Percentiles rank a stretch among this genome's conserved stretches.
These are phyloP conservation scores for Periophthalmus modestus DNA, from an alignment of 2,113 vertebrate species.

Conservation along the genomic window DNA sequence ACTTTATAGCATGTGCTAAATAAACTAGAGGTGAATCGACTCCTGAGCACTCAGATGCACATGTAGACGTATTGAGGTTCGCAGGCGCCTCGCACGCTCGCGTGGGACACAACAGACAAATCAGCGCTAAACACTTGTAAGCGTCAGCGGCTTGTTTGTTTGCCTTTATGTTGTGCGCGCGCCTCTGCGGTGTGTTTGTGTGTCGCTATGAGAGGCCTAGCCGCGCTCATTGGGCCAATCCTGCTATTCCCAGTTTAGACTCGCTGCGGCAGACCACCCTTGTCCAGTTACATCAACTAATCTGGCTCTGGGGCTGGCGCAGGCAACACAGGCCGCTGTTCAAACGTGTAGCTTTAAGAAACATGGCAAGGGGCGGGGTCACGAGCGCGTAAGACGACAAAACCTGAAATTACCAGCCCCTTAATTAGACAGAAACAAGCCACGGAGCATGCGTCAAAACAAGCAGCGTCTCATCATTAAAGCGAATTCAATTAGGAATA, in stretches of 20 bases:
- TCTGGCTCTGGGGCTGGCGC: conserved; percentile 68
- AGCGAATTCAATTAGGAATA: not conserved
- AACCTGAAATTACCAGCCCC: conserved; percentile 26
- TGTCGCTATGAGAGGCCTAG: conserved; percentile 63
- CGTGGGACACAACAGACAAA: conserved; percentile 20
- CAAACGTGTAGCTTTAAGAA: conserved; percentile 41
- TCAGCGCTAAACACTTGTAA: conserved; percentile 35
- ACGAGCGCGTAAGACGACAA: conserved; percentile 6
- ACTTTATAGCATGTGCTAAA: not conserved
- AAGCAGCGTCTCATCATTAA: conserved; percentile 32
- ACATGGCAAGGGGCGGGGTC: conserved; percentile 11
- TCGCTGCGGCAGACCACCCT: conserved; percentile 67
- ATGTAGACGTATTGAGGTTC: not conserved
- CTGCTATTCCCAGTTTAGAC: conserved; percentile 71
- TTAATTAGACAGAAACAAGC: conserved; percentile 37
- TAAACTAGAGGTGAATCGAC: not conserved
- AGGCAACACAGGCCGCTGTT: conserved; percentile 60
- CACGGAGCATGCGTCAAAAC: conserved; percentile 52
- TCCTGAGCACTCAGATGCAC: not conserved
- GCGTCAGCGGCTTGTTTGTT: conserved; percentile 60
- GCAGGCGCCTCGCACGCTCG: not conserved
- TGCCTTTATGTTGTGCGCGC: conserved; percentile 45
- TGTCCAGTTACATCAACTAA: conserved; percentile 70
- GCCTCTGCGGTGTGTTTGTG: conserved; percentile 19
- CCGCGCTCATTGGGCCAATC: conserved; percentile 52